phyloP scores from a whole-genome alignment of 2,888 invertebrate species.

The Lasioglossum oenotherae region DNA sequence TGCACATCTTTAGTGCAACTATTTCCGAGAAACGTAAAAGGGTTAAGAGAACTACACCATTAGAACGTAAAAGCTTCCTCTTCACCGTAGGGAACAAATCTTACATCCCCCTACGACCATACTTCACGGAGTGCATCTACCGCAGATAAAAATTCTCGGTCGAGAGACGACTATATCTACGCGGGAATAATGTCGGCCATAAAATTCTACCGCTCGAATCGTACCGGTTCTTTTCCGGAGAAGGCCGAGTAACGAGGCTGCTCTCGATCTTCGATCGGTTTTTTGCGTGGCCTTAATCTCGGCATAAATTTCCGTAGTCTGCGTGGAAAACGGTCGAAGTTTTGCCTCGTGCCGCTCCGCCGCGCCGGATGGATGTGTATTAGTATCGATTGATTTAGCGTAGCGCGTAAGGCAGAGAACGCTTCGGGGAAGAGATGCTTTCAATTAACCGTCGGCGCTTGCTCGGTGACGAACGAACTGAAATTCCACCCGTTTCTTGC shows the following conservation, averaged over 20 bases:
- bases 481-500: constrained; percentile 74
- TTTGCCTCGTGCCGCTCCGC: neutral
- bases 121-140: neutral
- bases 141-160: neutral
- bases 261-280: constrained; percentile 2
- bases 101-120: neutral
- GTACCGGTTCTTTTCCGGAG: neutral
- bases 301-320: neutral
- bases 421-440: constrained; percentile 59
- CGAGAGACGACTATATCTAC: neutral
- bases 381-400: constrained; percentile 62
- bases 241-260: neutral
- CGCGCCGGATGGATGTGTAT: constrained; percentile 17
- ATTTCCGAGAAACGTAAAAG: neutral
- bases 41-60: neutral
- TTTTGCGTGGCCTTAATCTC: neutral
- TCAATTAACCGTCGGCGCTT: constrained; percentile 73
- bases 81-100: neutral
- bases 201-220: constrained; percentile 1
- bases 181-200: neutral
- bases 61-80: neutral
- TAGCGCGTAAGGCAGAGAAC: constrained; percentile 32
- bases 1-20: neutral
- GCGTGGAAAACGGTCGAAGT: constrained; percentile 7
- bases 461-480: constrained; percentile 73